Percentiles rank a stretch among this genome's conserved stretches.
These are phyloP conservation scores for Arvicola amphibius DNA, from an alignment of 2,797 vertebrate species.

Conservation along the genomic window DNA sequence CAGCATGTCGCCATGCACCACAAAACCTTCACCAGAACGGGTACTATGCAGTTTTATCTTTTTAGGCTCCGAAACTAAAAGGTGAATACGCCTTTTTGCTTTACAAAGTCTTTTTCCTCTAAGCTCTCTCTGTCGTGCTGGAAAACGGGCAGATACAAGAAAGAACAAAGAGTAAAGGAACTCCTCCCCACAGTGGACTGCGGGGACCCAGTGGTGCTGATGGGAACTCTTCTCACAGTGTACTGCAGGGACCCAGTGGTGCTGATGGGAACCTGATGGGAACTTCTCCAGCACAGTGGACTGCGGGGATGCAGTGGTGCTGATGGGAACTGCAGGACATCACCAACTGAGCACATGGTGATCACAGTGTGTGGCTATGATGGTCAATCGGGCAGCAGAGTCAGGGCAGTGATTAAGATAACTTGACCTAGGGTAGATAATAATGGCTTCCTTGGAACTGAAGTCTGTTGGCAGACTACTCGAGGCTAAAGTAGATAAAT, in stretches of 20 bases:
- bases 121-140: background rate
- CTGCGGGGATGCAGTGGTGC: background rate
- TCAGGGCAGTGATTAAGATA: background rate
- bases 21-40: background rate
- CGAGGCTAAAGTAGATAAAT: background rate
- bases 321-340: background rate
- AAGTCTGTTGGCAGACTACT: background rate
- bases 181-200: background rate
- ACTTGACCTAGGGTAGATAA: background rate
- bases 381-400: background rate
- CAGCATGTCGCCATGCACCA: background rate
- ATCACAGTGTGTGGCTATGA: background rate
- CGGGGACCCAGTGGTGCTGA: background rate
- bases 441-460: background rate
- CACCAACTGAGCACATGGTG: background rate
- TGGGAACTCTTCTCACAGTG: background rate
- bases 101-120: background rate
- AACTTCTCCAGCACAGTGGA: conserved; percentile 18
- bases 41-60: background rate
- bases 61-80: background rate
- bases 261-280: background rate
- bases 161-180: background rate
- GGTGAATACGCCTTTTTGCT: background rate
- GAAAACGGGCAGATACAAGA: background rate
- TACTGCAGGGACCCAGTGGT: background rate